A percentile compares a stretch with the other conserved stretches of the same genome.
phyloP scores from a whole-genome alignment of 2,888 invertebrate genomes.

The Pantelozetes paolii region DNA sequence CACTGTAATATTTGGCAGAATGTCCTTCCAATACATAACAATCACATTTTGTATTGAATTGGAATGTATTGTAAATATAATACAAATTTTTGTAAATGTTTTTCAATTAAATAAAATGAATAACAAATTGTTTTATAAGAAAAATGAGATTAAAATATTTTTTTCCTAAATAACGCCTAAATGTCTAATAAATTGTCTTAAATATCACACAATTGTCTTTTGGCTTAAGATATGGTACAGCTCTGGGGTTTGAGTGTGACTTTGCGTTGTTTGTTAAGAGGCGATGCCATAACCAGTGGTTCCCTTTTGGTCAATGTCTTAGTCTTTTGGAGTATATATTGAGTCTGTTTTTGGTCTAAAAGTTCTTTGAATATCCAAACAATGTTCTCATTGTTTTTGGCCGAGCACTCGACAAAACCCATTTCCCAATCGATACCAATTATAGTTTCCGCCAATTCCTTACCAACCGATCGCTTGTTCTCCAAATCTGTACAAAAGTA shows the following conservation, averaged over 20 bases:
- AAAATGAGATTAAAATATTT: too few species aligned
- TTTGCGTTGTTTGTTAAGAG: conserved; percentile 38
- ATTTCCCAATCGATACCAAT: conserved; percentile 47
- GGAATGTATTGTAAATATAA: too few species aligned
- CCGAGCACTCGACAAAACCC: conserved; percentile 46
- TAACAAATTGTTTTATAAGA: too few species aligned
- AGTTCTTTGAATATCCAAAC: conserved; percentile 44
- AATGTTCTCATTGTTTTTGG: conserved; percentile 45
- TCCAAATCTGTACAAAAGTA: conserved; percentile 31
- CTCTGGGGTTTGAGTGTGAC: conserved; percentile 45
- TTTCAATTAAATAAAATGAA: too few species aligned
- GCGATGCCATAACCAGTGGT: neutral
- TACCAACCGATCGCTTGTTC: conserved; percentile 40
- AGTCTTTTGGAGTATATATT: neutral
- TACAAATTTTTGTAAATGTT: too few species aligned
- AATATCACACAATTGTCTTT: too few species aligned
- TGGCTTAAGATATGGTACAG: conserved; percentile 45
- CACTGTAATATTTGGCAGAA: too few species aligned
- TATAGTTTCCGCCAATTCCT: conserved; percentile 44
- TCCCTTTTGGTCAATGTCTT: neutral
- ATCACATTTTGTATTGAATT: too few species aligned
- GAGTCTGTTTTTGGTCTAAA: conserved; percentile 42
- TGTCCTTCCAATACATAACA: too few species aligned
- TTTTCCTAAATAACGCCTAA: too few species aligned
- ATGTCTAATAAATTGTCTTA: neutral